Conservation (phyloP, 2,888 invertebrate genomes). For the Rhabditophanes sp. region DNA sequence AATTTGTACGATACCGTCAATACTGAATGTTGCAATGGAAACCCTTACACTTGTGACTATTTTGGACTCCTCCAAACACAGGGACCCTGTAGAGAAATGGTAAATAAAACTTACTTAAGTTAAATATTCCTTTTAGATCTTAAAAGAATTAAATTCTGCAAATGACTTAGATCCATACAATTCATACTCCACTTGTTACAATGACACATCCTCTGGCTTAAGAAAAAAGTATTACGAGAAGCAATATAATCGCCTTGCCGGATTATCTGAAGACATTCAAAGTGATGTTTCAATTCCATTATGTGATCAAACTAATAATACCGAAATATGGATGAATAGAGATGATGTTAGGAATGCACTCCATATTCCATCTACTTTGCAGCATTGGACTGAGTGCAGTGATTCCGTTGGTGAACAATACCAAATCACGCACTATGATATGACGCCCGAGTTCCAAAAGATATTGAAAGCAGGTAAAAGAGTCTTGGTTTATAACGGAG, state of each 20-base stretch:
- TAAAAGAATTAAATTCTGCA: too few species aligned
- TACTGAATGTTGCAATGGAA: slow-evolving; percentile 17
- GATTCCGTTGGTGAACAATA: slow-evolving; percentile 5
- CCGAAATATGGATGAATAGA: slow-evolving; percentile 16
- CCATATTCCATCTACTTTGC: slow-evolving; percentile 19
- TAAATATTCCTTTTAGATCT: too few species aligned
- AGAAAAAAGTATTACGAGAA: not conserved
- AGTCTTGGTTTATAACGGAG: not conserved
- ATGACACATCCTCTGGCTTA: not conserved
- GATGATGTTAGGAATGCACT: slow-evolving; percentile 19
- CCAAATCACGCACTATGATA: slow-evolving; percentile 5
- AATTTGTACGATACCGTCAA: slow-evolving; percentile 16
- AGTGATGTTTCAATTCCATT: too few species aligned
- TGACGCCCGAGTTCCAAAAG: slow-evolving; percentile 4
- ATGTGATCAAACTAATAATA: slow-evolving; percentile 20
- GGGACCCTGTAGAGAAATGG: too few species aligned
- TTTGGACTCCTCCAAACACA: too few species aligned
- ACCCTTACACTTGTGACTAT: slow-evolving; percentile 17
- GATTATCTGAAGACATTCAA: too few species aligned
- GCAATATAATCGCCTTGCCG: not conserved
- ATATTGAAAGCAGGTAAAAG: not conserved
- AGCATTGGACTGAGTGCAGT: slow-evolving; percentile 17
- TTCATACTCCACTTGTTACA: not conserved
- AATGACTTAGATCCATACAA: not conserved
- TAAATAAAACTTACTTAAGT: too few species aligned